phyloP scores from a whole-genome alignment of 1,140 invertebrate species.

The Ooceraea biroi region DNA sequence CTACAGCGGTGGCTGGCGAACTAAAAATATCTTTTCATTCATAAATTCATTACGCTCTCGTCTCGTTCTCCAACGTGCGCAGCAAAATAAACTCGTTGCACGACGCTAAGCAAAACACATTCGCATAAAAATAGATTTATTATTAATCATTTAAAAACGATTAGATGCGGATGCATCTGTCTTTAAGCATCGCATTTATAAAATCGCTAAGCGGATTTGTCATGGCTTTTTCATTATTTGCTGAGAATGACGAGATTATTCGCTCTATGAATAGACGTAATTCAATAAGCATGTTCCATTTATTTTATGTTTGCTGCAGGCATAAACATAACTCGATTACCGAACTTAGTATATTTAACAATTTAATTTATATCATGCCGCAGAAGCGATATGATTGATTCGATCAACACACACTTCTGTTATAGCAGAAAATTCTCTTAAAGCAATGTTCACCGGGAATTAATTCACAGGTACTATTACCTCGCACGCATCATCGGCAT shows the following conservation, averaged over 20 bases:
- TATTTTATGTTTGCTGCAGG: background rate
- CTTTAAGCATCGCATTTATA: background rate
- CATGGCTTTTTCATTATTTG: slow-evolving; percentile 18
- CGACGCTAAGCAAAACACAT: slow-evolving; percentile 22
- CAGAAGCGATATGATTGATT: background rate
- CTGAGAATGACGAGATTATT: background rate
- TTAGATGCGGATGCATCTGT: background rate
- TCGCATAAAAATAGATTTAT: slow-evolving; percentile 38
- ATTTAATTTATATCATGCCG: background rate
- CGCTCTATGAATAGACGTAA: background rate
- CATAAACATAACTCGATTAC: background rate
- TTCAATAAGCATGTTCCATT: background rate
- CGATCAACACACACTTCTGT: background rate
- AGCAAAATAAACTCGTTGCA: slow-evolving; percentile 47
- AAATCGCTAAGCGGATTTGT: background rate
- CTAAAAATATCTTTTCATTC: slow-evolving; percentile 60
- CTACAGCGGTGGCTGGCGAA: background rate
- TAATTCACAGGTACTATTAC: no score
- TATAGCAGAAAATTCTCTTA: no score
- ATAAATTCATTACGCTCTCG: slow-evolving; percentile 51
- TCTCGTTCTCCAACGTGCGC: slow-evolving; percentile 1
- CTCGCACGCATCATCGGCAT: no score
- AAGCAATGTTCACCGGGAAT: no score
- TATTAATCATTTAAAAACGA: no score
- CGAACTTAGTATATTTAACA: background rate